A percentile compares a stretch with the other conserved stretches of the same genome.
These are phyloP conservation scores for Meles meles DNA, from an alignment of 2,113 vertebrate genomes.

Conservation along the genomic window DNA sequence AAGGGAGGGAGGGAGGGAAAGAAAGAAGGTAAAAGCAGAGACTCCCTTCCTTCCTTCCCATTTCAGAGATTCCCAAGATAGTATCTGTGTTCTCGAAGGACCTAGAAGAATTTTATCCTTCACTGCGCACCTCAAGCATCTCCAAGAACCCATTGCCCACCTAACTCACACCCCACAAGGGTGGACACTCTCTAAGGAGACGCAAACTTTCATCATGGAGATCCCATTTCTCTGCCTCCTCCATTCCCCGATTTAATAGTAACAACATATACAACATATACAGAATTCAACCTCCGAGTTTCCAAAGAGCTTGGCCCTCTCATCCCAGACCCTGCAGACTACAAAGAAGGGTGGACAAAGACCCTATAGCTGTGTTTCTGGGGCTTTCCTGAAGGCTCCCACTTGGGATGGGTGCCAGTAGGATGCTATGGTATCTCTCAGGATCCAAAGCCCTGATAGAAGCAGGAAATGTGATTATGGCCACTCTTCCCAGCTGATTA, in stretches of 20 bases:
- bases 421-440: neutral
- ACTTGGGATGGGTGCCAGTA: neutral
- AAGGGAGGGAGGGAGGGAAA: fast-evolving
- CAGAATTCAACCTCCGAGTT: neutral
- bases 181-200: neutral
- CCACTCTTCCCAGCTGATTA: conserved; percentile 9
- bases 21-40: neutral
- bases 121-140: neutral
- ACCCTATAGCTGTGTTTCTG: neutral
- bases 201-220: neutral
- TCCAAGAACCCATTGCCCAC: neutral
- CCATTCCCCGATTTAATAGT: neutral
- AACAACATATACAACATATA: neutral
- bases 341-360: neutral
- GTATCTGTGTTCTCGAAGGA: neutral
- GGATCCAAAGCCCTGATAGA: neutral
- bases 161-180: neutral
- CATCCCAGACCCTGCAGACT: neutral
- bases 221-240: neutral
- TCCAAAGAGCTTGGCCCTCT: neutral
- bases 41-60: neutral
- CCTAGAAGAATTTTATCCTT: neutral
- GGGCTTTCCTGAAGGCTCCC: neutral
- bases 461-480: conserved; percentile 10
- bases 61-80: neutral